These are phyloP conservation scores for Adineta ricciae DNA, from an alignment of 2,888 invertebrate species.

Conservation along the genomic window DNA sequence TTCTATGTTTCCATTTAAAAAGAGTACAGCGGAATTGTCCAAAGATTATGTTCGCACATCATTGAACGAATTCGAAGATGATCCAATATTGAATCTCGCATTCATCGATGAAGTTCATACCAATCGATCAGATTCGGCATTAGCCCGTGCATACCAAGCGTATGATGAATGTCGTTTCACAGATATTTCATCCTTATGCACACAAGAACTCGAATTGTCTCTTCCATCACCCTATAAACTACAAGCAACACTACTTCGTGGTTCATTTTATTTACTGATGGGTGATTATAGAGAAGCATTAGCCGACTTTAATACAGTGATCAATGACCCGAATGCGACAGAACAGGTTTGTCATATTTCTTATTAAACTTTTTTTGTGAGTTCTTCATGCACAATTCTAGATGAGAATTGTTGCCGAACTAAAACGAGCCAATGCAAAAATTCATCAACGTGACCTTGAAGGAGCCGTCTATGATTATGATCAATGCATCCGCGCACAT, in stretches of 20 bases:
- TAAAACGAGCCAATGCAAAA: background rate
- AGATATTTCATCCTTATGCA: conserved; percentile 67
- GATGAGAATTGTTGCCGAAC: background rate
- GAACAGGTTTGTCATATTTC: background rate
- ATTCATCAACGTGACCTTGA: background rate
- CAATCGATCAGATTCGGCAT: conserved; percentile 54
- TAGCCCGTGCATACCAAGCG: conserved; percentile 62
- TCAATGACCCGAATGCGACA: background rate
- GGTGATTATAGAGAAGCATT: conserved; percentile 53
- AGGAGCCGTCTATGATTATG: background rate
- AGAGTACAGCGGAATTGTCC: conserved; percentile 64
- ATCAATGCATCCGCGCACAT: background rate
- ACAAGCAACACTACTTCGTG: conserved; percentile 65
- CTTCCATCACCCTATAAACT: conserved; percentile 39
- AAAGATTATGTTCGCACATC: conserved; percentile 74
- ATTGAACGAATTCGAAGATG: conserved; percentile 73
- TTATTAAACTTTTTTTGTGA: background rate
- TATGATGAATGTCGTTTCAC: conserved; percentile 65
- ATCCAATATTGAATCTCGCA: conserved; percentile 60
- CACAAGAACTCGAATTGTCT: conserved; percentile 59
- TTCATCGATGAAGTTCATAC: conserved; percentile 40
- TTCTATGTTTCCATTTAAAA: background rate
- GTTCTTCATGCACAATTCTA: background rate
- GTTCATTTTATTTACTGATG: conserved; percentile 69
- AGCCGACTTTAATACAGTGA: conserved; percentile 55